Conservation (phyloP, 2,113 vertebrate genomes). For the Hucho hucho region DNA sequence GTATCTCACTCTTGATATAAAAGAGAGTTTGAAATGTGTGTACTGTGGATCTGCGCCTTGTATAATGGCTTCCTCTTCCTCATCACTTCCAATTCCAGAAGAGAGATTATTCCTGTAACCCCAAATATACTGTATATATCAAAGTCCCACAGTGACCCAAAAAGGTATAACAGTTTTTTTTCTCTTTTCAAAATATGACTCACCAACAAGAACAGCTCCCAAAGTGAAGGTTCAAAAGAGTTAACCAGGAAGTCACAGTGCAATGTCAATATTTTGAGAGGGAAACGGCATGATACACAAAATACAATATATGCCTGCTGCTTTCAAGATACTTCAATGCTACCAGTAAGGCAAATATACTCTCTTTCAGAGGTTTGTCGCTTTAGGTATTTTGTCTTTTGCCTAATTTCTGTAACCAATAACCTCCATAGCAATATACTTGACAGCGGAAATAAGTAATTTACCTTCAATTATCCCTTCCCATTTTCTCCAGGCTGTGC, state of each 20-base stretch:
- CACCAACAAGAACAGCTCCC: background rate
- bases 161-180: background rate
- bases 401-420: conserved; percentile 17
- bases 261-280: background rate
- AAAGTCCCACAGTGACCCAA: background rate
- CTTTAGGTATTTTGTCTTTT: conserved; percentile 22
- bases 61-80: no score
- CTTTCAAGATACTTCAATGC: background rate
- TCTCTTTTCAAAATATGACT: background rate
- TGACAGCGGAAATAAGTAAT: conserved; percentile 31
- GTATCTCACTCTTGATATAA: no score
- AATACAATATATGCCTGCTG: background rate
- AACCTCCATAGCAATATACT: conserved; percentile 18
- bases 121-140: background rate
- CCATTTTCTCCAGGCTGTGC: conserved; percentile 15
- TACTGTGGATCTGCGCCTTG: no score
- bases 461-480: conserved; percentile 23
- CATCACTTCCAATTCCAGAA: no score
- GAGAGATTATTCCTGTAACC: no score
- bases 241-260: background rate
- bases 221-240: background rate
- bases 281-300: background rate
- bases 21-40: no score
- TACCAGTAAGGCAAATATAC: background rate
- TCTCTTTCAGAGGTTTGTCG: background rate